Percentiles rank a stretch among this genome's conserved stretches.
Conservation (phyloP, 2,888 invertebrate genomes). For the Lumbricus terrestris region DNA sequence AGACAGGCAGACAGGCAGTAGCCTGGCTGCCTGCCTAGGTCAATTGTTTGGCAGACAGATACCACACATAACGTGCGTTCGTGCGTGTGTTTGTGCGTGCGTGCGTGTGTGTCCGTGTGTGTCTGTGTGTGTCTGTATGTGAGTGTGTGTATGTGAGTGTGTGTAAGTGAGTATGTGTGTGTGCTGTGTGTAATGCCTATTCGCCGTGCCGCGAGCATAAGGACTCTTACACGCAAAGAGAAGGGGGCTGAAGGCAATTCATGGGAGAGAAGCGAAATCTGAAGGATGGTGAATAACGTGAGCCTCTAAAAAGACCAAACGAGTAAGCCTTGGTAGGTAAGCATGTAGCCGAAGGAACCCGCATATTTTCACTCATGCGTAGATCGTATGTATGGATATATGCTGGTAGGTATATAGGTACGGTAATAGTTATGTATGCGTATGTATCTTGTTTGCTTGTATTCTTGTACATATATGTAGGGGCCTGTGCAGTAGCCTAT, state of each 20-base stretch:
- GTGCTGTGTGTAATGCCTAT: too few relatives aligned
- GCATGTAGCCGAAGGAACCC: background rate
- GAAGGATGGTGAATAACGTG: background rate
- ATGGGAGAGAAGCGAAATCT: background rate
- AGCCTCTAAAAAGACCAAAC: background rate
- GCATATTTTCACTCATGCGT: background rate
- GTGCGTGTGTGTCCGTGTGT: too few relatives aligned
- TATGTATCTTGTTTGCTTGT: background rate
- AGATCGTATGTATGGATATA: slow-evolving; percentile 11
- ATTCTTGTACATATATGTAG: too few relatives aligned
- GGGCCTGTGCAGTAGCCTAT: too few relatives aligned
- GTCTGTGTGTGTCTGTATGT: too few relatives aligned
- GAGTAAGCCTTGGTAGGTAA: slow-evolving; percentile 3
- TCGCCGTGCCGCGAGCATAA: background rate
- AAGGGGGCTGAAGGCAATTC: background rate
- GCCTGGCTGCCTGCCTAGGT: too few relatives aligned
- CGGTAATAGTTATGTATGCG: background rate
- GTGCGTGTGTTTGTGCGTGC: too few relatives aligned
- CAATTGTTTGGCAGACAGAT: too few relatives aligned
- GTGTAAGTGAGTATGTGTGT: too few relatives aligned
- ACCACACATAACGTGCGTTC: too few relatives aligned
- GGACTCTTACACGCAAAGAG: background rate
- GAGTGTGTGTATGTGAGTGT: too few relatives aligned
- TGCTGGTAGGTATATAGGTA: slow-evolving; percentile 5
- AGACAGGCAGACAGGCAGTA: background rate